Base-by-base conservation (phyloP, 2,888 invertebrate genomes). In the Imbricaverruca yamaguchii region DNA sequence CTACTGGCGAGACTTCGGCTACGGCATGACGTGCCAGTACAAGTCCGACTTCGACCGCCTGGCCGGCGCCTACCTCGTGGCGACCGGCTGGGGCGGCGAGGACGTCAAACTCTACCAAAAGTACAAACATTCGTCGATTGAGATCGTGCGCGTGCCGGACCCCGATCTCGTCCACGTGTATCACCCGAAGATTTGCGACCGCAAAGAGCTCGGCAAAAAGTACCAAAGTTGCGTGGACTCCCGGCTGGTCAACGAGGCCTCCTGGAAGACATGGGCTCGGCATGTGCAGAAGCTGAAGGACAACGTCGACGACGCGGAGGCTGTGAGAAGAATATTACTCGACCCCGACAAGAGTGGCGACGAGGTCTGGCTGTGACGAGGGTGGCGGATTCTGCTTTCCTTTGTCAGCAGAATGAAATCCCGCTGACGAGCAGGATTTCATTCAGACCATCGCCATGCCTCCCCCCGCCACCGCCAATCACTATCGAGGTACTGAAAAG, bases 1-100 rank as follows among this genome's bases (percentile, higher is more conserved):
- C 6, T 93, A 93, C 87, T 93, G 93, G 93, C 89, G 93, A 84
- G 93, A 93, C 87, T 93, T 93, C 86, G 93, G 93, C 81, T 93
- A 92, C 85, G 93, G 93, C 65, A 93, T 93, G 93, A 92, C 93
- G 0, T 93, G 93, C 85, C 93, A 93, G 86, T 93, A 93, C 86
- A 90, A 92, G 84, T 92, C 92, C 18, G 93, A 93, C 86, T 93
- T 93, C 85, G 87, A 92, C 84, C 53, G 53, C 18, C 53, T 39
- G 8, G 74, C 53, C 7, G 93, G 93, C 39, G 92, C 93, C 86
- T 92, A 92, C 85, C 92, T 92, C 86, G 91, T 92, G 85, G 91
- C 92, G 82, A 91, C 92, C 15, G 93, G 93, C 15, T 93, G 93
- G 93, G 93, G 93, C 69, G 92, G 93, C 23, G 93, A 93, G 86